Conservation (phyloP, 53 echinoderm and acorn worm genomes). For the Arbacia lixula region DNA sequence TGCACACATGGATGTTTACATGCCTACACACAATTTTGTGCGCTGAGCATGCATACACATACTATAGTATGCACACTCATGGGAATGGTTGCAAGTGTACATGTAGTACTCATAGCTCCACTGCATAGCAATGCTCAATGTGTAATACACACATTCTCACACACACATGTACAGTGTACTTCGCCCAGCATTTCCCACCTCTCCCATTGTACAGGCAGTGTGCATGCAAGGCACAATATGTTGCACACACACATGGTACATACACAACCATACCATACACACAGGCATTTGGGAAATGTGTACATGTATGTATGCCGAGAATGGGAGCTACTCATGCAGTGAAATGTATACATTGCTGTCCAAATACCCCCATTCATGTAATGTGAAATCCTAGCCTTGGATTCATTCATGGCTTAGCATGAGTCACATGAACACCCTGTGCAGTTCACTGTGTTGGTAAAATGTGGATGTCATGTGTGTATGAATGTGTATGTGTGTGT, state of each 20-base stretch:
- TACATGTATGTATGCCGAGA: background rate
- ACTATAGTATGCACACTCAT: too few species aligned
- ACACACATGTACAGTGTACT: background rate
- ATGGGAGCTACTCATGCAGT: background rate
- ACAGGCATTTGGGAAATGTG: too few species aligned
- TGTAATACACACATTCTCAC: conserved; percentile 7
- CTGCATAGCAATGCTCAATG: background rate
- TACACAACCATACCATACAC: too few species aligned
- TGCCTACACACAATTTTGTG: too few species aligned
- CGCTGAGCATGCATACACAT: too few species aligned
- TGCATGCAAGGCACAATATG: background rate
- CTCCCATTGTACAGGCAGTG: background rate
- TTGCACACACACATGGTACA: conserved; percentile 3
- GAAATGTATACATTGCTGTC: conserved; percentile 20
- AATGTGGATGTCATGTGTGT: background rate
- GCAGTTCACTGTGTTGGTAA: conserved; percentile 2
- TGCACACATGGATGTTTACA: too few species aligned
- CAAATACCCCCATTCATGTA: conserved; percentile 34
- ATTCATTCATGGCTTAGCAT: conserved; percentile 22
- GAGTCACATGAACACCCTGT: conserved; percentile 15
- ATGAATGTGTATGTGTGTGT: background rate
- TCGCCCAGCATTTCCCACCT: background rate
- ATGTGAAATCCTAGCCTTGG: conserved; percentile 10
- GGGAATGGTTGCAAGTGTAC: too few species aligned
- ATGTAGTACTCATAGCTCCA: background rate